phyloP scores from a whole-genome alignment of 2,113 vertebrate genomes.

The Campylomormyrus numenius region DNA sequence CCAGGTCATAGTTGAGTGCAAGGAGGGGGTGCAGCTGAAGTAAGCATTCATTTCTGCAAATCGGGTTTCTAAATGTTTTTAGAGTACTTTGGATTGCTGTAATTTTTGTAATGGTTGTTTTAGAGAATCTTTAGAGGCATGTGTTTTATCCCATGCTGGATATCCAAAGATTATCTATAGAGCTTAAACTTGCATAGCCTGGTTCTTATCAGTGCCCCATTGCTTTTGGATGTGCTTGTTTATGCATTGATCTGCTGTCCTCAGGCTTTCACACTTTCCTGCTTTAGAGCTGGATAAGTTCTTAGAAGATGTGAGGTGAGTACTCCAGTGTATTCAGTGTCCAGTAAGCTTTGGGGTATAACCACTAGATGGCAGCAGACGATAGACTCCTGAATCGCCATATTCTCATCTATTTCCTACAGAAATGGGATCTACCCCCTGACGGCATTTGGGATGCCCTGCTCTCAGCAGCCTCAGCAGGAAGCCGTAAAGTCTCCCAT shows the following conservation, averaged over 20 bases:
- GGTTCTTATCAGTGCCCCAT: neutral
- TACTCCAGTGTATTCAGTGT: neutral
- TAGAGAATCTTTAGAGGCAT: neutral
- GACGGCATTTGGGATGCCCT: constrained; percentile 86
- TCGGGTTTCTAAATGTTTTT: neutral
- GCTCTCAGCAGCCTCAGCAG: constrained; percentile 90
- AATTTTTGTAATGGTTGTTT: neutral
- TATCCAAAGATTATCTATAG: neutral
- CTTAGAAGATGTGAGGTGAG: constrained; percentile 92
- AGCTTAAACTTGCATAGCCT: neutral
- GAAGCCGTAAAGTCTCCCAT: constrained; percentile 90
- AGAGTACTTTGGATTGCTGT: neutral
- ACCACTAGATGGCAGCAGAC: constrained; percentile 12
- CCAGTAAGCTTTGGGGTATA: neutral
- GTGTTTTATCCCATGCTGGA: neutral
- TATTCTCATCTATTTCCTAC: neutral
- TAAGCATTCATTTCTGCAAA: constrained; percentile 51
- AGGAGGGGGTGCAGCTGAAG: constrained; percentile 83
- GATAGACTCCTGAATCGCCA: too few species aligned
- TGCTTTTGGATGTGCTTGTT: neutral
- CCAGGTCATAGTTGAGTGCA: constrained; percentile 82
- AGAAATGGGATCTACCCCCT: constrained; percentile 97
- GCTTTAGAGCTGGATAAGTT: constrained; percentile 95
- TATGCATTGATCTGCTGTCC: neutral
- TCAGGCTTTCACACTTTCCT: constrained; percentile 90